Evolutionary conservation across 2,113 vertebrate genomes (phyloP), one percentile per base, ranked within the genome.

Genomic region (Ellobius talpinus): DNA sequence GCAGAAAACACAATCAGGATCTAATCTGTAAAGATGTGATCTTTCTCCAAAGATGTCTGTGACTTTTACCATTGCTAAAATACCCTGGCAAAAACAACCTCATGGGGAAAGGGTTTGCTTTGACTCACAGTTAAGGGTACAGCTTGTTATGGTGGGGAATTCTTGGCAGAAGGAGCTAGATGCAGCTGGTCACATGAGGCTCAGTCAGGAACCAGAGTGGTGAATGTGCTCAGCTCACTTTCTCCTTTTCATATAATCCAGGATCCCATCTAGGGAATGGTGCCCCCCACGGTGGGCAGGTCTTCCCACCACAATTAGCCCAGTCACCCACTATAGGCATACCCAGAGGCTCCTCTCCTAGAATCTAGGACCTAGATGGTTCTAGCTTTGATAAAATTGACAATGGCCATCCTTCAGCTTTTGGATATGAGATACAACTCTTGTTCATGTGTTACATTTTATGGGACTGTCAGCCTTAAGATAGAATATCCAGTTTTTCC

Each of bases 1-100:
- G 52, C 85, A 87, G 68, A 86, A 87, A 84, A 52, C n/a, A 90
- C 52, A 95, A 63, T 78, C 78, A 21, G 42, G 42, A n/a, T 84
- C 84, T 87, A 87, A 92, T 87, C 39, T 91, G 93, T 73, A 11
- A 11, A 39, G 70, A 39, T 23, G n/a, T 19, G 36, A 73, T 9
- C 36, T 11, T 24, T 16, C 47, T 33, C 31, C 68, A 31, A 45
- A 81, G 52, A 50, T 72, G 7, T 50, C 8, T 72, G 66, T 52
- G 47, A 86, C 31, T 68, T 50, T 66, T 86, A 42, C 29, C 31
- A 5, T 47, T 23, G 84, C 42, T 66, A 66, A 86, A 47, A 86
- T 47, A 66, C 63, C 61, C 42, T 47, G 84, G 17, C 17, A 68
- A 87, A 87, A 33, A 33, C 17, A 47, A 45, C 29, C 36, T 47